phyloP scores from a whole-genome alignment of 2,113 vertebrate genomes.

The Mugil cephalus region DNA sequence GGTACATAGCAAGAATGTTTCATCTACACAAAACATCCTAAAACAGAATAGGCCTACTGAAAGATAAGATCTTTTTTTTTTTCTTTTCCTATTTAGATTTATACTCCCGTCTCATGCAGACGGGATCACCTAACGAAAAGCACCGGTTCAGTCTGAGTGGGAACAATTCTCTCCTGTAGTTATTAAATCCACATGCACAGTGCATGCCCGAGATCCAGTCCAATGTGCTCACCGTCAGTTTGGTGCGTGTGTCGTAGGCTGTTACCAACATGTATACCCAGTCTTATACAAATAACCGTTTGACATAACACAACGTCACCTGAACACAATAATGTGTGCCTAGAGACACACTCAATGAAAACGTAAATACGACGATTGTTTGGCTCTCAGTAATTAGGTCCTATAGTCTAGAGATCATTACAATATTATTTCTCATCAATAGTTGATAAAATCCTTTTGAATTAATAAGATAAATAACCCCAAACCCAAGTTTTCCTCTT shows the following conservation, averaged over 20 bases:
- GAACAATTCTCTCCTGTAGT: constrained; percentile 55
- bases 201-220: constrained; percentile 69
- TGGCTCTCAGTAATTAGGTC: constrained; percentile 74
- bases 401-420: constrained; percentile 75
- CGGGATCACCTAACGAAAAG: constrained; percentile 63
- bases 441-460: constrained; percentile 70
- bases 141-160: constrained; percentile 54
- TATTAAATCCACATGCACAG: constrained; percentile 78
- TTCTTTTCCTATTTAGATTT: constrained; percentile 61
- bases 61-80: constrained; percentile 82
- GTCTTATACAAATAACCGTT: constrained; percentile 71
- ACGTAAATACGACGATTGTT: constrained; percentile 80
- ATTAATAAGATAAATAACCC: constrained; percentile 71
- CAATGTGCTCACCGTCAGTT: constrained; percentile 44
- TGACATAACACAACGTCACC: constrained; percentile 83
- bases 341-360: constrained; percentile 73
- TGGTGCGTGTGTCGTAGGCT: constrained; percentile 65
- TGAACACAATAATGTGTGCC: constrained; percentile 79
- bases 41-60: constrained; percentile 89
- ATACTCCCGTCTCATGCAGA: constrained; percentile 88
- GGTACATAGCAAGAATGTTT: constrained; percentile 96
- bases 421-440: constrained; percentile 75
- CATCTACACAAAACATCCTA: constrained; percentile 99
- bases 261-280: constrained; percentile 58
- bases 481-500: constrained; percentile 36